These are phyloP conservation scores for Theristus sp. DNA, from an alignment of 2,888 invertebrate genomes.

Conservation along the genomic window DNA sequence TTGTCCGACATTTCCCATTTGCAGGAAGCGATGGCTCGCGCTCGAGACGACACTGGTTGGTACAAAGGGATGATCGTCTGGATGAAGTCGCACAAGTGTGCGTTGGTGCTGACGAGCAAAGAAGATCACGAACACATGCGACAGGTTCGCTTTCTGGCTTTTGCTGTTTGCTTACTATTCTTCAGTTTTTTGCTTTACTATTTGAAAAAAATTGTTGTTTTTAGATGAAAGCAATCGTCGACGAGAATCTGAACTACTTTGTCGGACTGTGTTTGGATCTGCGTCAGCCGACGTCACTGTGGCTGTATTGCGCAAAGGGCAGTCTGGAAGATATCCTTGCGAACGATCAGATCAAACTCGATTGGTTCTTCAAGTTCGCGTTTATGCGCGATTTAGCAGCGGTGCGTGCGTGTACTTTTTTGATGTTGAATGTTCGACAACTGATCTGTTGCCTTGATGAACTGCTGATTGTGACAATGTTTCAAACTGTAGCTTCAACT, in stretches of 20 bases:
- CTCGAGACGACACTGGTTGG: neutral
- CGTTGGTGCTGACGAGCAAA: neutral
- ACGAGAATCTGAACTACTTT: slow-evolving; percentile 21
- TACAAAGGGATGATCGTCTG: neutral
- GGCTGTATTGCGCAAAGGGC: slow-evolving; percentile 16
- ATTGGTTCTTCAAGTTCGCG: slow-evolving; percentile 7
- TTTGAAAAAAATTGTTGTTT: too few relatives aligned
- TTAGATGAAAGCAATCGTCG: slow-evolving; percentile 11
- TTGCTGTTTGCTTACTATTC: too few relatives aligned
- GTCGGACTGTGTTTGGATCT: slow-evolving; percentile 19
- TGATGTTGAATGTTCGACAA: too few relatives aligned
- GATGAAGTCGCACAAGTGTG: neutral
- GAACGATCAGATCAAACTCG: slow-evolving; percentile 1
- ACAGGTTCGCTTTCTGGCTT: neutral
- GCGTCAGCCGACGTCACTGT: slow-evolving; percentile 14
- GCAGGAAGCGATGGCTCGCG: neutral
- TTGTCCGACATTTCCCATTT: too few relatives aligned
- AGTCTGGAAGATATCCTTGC: slow-evolving; percentile 7
- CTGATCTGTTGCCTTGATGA: too few relatives aligned
- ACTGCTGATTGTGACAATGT: too few relatives aligned
- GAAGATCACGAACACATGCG: neutral
- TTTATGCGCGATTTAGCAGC: slow-evolving; percentile 4
- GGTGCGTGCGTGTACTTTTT: neutral
- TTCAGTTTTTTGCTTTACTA: too few relatives aligned
- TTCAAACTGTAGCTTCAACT: too few relatives aligned